Conservation (phyloP, 2,797 vertebrate species). For the Fratercula arctica region DNA sequence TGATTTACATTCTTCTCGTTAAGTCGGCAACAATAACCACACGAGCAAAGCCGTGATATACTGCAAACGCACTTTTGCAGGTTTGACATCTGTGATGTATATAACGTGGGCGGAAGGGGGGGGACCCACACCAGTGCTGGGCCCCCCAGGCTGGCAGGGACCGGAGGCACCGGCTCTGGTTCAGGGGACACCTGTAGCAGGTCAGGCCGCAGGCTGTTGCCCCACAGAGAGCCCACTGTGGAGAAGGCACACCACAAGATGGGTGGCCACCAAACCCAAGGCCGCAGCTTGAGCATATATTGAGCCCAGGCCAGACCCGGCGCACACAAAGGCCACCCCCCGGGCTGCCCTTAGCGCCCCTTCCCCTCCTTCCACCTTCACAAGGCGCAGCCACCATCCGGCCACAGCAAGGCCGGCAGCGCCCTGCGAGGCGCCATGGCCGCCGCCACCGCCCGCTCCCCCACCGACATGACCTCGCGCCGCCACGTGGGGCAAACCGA, state of each 20-base stretch:
- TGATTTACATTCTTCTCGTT: accelerated
- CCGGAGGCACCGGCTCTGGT: accelerated
- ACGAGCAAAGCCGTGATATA: accelerated
- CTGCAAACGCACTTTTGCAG: accelerated
- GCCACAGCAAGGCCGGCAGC: not conserved
- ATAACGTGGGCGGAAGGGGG: accelerated
- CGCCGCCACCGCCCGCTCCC: accelerated
- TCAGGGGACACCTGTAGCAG: not conserved
- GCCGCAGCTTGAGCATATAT: accelerated
- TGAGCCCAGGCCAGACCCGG: not conserved
- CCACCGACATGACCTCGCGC: not conserved
- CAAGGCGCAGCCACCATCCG: not conserved
- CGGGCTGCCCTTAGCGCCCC: too few relatives aligned
- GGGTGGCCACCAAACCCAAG: not conserved
- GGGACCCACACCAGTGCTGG: not conserved
- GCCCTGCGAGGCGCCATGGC: accelerated
- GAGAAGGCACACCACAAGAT: too few relatives aligned
- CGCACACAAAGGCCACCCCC: too few relatives aligned
- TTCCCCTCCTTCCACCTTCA: not conserved
- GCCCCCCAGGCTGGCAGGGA: not conserved
- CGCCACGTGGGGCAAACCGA: not conserved
- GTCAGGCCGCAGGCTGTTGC: not conserved
- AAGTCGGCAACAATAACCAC: not conserved
- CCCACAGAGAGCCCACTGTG: too few relatives aligned
- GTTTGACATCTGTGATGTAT: accelerated